phyloP scores from a whole-genome alignment of 2,888 invertebrate genomes.

The Patella pellucida region DNA sequence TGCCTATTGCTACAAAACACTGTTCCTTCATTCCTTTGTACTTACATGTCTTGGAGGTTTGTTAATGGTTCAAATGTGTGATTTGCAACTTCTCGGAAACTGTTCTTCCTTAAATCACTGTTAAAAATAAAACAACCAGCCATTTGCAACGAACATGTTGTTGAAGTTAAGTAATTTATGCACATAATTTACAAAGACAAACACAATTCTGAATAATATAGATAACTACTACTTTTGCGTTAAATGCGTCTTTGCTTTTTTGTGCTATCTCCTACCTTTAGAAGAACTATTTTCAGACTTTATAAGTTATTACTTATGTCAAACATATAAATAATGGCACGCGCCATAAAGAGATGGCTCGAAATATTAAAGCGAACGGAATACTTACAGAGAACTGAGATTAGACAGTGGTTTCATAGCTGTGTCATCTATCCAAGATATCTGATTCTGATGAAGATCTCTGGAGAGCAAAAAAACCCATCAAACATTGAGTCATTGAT shows the following conservation, averaged over 20 bases:
- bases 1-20: no score
- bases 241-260: no score
- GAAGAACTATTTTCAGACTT: no score
- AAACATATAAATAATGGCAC: no score
- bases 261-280: no score
- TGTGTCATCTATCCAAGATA: conserved; percentile 25
- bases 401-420: conserved; percentile 23
- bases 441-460: conserved; percentile 27
- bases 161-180: no score
- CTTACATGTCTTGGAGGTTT: conserved; percentile 30
- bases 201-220: no score
- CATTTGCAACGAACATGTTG: neutral
- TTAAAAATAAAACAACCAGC: conserved; percentile 2
- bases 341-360: no score
- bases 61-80: conserved; percentile 25
- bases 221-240: no score
- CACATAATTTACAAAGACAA: no score
- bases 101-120: conserved; percentile 33
- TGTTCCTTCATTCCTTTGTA: neutral
- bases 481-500: no score
- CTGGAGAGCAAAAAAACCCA: conserved; percentile 19
- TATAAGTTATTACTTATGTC: no score
- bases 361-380: neutral
- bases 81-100: conserved; percentile 22
- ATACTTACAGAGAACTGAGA: conserved; percentile 29